phyloP scores from a whole-genome alignment of 2,797 vertebrate genomes.

The Oophaga sylvatica region DNA sequence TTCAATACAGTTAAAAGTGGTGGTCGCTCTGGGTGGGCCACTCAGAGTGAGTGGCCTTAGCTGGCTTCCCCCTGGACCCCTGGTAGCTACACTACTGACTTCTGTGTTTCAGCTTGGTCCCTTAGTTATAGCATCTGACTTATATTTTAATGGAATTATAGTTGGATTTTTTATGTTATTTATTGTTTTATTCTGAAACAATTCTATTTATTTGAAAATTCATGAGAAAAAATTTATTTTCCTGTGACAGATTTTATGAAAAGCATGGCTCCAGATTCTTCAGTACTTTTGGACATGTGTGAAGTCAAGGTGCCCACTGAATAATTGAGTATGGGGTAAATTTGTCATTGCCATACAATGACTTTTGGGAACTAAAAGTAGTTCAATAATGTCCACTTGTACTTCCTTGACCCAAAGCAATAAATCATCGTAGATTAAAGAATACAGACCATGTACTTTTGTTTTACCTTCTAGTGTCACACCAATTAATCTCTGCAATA shows the following conservation, averaged over 20 bases:
- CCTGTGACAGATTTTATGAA: not conserved
- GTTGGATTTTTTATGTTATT: not conserved
- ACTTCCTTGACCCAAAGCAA: constrained; percentile 38
- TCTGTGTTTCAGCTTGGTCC: too few species aligned
- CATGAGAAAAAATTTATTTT: not conserved
- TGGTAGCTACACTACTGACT: too few species aligned
- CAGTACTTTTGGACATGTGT: constrained; percentile 12
- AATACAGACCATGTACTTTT: constrained; percentile 37
- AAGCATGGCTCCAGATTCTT: not conserved
- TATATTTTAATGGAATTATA: too few species aligned
- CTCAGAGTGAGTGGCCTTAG: too few species aligned
- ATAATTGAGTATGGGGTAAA: constrained; percentile 42
- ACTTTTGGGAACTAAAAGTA: constrained; percentile 57
- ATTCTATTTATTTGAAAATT: not conserved
- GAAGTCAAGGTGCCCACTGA: constrained; percentile 28
- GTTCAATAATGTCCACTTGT: constrained; percentile 46
- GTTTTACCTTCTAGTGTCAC: constrained; percentile 50
- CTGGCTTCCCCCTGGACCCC: too few species aligned
- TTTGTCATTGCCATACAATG: constrained; percentile 34
- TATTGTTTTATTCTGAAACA: not conserved
- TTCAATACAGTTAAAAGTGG: too few species aligned
- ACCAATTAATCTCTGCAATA: constrained; percentile 49
- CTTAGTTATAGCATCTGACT: too few species aligned
- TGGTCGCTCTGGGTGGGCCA: too few species aligned
- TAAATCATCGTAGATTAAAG: constrained; percentile 53